phyloP scores from a whole-genome alignment of 2,113 vertebrate species.

The Anarhynchus alexandrinus region DNA sequence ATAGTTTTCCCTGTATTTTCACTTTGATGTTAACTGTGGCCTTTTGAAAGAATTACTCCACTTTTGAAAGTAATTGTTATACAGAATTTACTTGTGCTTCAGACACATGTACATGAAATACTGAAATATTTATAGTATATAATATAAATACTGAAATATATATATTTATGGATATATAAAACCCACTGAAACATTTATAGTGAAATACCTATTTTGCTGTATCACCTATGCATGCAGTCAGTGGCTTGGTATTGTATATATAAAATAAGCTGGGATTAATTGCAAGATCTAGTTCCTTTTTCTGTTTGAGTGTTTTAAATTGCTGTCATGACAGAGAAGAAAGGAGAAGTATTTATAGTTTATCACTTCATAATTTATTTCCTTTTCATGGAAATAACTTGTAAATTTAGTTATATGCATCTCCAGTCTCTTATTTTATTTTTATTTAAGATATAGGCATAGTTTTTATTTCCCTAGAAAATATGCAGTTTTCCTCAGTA shows the following conservation, averaged over 20 bases:
- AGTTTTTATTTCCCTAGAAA: background rate
- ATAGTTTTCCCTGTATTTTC: background rate
- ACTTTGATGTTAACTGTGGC: background rate
- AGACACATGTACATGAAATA: background rate
- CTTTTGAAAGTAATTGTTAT: background rate
- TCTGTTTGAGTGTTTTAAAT: background rate
- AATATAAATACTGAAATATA: background rate
- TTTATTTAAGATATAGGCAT: background rate
- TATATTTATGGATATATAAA: fast-evolving
- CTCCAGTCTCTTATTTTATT: background rate
- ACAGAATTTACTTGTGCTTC: background rate
- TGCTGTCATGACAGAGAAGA: background rate
- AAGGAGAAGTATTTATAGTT: background rate
- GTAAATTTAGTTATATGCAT: background rate
- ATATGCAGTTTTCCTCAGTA: background rate
- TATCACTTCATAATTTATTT: background rate
- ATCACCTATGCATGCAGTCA: background rate
- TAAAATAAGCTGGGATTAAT: background rate
- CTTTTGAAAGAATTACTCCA: background rate
- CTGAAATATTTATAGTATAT: background rate
- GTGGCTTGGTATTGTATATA: background rate
- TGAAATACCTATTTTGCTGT: background rate
- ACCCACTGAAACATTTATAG: background rate
- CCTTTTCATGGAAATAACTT: background rate
- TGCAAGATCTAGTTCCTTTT: background rate